Conservation (phyloP, 2,797 vertebrate genomes). For the Chelon labrosus region DNA sequence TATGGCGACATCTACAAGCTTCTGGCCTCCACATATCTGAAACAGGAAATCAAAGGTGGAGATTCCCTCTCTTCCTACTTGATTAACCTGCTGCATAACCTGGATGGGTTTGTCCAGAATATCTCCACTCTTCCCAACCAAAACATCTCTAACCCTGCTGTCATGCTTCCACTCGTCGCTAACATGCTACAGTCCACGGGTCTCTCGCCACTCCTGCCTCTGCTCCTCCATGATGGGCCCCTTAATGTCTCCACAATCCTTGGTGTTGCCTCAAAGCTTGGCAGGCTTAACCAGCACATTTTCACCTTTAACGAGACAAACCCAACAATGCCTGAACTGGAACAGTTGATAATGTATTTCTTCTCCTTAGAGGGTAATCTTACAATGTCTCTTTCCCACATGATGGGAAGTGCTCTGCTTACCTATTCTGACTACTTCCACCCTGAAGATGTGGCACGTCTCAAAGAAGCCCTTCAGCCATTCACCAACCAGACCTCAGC, state of each 20-base stretch:
- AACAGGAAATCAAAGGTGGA: constrained; percentile 47
- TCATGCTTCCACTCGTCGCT: constrained; percentile 54
- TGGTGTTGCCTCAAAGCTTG: constrained; percentile 52
- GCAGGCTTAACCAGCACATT: constrained; percentile 70
- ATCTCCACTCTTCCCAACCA: constrained; percentile 57
- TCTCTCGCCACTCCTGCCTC: constrained; percentile 68
- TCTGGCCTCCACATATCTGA: constrained; percentile 31
- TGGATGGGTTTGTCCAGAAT: constrained; percentile 64
- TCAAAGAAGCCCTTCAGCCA: constrained; percentile 65
- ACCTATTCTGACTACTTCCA: constrained; percentile 68
- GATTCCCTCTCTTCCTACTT: constrained; percentile 63
- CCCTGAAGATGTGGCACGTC: constrained; percentile 43
- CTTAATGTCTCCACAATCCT: constrained; percentile 65
- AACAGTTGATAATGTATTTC: constrained; percentile 62
- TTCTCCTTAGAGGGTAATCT: constrained; percentile 71
- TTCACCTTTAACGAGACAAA: constrained; percentile 70
- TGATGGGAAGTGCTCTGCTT: constrained; percentile 71
- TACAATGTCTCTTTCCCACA: constrained; percentile 68
- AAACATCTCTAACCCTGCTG: constrained; percentile 49
- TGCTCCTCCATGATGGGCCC: constrained; percentile 48
- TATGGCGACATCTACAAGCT: constrained; percentile 55
- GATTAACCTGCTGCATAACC: constrained; percentile 54
- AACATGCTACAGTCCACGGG: constrained; percentile 68
- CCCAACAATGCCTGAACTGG: constrained; percentile 68
- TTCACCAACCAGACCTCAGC: constrained; percentile 75